phyloP scores from a whole-genome alignment of 2,113 vertebrate genomes.

The Polypterus bichir region DNA sequence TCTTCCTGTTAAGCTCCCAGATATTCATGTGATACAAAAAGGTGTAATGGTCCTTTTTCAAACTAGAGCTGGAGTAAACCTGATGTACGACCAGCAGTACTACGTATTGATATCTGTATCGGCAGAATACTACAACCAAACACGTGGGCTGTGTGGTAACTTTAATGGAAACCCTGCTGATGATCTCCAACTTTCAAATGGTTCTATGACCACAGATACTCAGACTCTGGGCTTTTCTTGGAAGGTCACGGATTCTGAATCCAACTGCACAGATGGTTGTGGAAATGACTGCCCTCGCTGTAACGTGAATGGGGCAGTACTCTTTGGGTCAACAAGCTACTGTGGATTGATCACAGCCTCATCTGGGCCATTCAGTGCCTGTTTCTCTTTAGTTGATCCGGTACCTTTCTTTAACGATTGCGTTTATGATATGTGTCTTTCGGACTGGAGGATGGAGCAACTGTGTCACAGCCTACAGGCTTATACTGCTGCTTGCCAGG shows the following conservation, averaged over 20 bases:
- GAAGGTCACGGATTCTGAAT: constrained; percentile 28
- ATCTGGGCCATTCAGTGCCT: constrained; percentile 22
- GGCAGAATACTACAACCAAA: constrained; percentile 19
- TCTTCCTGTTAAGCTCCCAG: constrained; percentile 28
- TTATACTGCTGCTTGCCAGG: constrained; percentile 23
- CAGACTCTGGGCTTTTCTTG: constrained; percentile 29
- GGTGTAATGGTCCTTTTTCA: constrained; percentile 26
- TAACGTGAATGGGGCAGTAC: background rate
- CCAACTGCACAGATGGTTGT: constrained; percentile 33
- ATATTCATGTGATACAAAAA: constrained; percentile 31
- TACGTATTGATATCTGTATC: constrained; percentile 34
- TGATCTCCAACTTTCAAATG: constrained; percentile 26
- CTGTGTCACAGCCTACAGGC: constrained; percentile 26
- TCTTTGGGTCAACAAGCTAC: constrained; percentile 16
- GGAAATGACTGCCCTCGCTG: constrained; percentile 28
- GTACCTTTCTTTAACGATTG: constrained; percentile 23
- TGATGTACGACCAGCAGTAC: constrained; percentile 39
- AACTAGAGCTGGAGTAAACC: constrained; percentile 31
- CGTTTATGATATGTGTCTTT: constrained; percentile 21
- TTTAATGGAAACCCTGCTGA: constrained; percentile 36
- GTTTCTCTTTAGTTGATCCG: constrained; percentile 20
- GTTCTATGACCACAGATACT: background rate
- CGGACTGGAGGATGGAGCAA: constrained; percentile 11
- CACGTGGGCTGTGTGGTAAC: constrained; percentile 51
- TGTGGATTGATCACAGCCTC: constrained; percentile 15